These are phyloP conservation scores for Ridgeia piscesae DNA, from an alignment of 1,140 invertebrate genomes.

Conservation along the genomic window DNA sequence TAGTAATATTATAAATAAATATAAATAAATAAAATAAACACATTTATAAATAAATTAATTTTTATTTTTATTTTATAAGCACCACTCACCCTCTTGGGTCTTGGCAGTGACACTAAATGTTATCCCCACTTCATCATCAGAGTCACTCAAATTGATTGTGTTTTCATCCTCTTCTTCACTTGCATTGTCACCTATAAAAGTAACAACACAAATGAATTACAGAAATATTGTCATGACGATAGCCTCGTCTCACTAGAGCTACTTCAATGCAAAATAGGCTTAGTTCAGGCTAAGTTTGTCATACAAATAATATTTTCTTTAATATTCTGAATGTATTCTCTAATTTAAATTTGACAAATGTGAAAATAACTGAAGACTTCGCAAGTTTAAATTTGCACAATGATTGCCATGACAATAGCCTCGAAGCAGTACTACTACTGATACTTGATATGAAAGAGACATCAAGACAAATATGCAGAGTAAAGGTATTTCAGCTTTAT, in stretches of 20 bases:
- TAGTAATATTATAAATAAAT: too few relatives aligned
- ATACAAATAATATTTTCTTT: neutral
- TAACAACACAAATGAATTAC: neutral
- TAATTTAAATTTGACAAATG: neutral
- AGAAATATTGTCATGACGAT: neutral
- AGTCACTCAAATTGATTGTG: neutral
- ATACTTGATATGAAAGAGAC: neutral
- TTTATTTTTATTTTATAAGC: neutral
- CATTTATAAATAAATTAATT: neutral
- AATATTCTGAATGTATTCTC: neutral
- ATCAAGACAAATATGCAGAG: neutral
- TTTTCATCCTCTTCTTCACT: neutral
- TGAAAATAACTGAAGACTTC: neutral
- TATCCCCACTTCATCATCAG: neutral
- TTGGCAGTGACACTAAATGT: neutral
- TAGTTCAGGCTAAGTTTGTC: neutral
- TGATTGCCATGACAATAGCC: neutral
- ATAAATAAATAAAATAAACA: too few relatives aligned
- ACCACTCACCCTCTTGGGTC: neutral
- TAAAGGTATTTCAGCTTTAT: neutral
- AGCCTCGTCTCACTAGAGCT: neutral
- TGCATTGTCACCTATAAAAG: neutral
- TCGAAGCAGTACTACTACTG: neutral
- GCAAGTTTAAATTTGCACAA: neutral
- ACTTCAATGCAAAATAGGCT: neutral